These are phyloP conservation scores for Zelleria hepariella DNA, from an alignment of 2,888 invertebrate genomes.

Conservation along the genomic window DNA sequence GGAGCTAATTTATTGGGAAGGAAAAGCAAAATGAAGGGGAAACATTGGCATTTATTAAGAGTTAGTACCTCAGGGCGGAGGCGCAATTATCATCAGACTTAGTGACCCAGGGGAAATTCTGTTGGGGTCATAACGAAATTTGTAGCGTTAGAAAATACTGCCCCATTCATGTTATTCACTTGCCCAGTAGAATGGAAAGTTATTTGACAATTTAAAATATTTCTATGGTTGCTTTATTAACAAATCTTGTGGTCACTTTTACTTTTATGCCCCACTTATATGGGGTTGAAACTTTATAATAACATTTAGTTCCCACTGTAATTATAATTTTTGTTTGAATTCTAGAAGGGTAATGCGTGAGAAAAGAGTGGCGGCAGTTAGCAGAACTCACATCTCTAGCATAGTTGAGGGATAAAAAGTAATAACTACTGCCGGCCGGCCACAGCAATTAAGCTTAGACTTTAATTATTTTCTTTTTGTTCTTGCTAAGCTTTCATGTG, in stretches of 20 bases:
- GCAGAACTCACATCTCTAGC: conserved; percentile 10
- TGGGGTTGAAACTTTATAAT: neutral
- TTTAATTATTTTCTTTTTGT: conserved; percentile 16
- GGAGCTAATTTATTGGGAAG: conserved; percentile 31
- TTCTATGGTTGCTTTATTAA: neutral
- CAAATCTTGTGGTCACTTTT: neutral
- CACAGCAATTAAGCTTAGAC: conserved; percentile 20
- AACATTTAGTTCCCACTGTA: neutral
- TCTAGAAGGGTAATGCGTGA: conserved; percentile 4
- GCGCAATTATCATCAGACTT: conserved; percentile 45
- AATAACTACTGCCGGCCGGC: conserved; percentile 25
- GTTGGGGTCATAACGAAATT: conserved; percentile 32
- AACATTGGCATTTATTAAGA: conserved; percentile 48
- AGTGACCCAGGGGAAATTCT: conserved; percentile 47
- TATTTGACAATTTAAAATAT: neutral
- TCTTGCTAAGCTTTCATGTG: conserved; percentile 8
- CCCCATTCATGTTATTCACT: conserved; percentile 19
- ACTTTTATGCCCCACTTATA: neutral
- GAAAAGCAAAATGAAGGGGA: conserved; percentile 27
- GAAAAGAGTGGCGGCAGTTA: neutral
- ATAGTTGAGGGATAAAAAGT: conserved; percentile 18
- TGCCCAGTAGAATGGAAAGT: neutral
- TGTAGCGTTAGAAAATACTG: conserved; percentile 26
- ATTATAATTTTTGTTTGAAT: neutral
- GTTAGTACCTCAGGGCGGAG: conserved; percentile 48